phyloP scores from a whole-genome alignment of 2,113 vertebrate species.

The Phylloscopus trochiloides region DNA sequence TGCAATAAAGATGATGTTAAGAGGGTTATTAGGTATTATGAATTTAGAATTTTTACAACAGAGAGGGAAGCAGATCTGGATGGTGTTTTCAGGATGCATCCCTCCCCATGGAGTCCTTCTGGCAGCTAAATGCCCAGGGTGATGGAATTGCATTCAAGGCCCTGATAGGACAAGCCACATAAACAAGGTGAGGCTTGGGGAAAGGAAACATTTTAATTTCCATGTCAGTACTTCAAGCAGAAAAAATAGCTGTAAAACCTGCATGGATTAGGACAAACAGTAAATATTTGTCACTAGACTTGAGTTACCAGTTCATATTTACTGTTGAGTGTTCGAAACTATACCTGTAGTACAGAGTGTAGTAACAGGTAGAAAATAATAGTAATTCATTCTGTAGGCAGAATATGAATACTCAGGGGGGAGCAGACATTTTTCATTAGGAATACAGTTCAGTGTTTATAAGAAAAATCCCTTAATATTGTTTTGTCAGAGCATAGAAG shows the following conservation, averaged over 20 bases:
- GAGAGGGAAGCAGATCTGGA: neutral
- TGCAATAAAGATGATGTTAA: neutral
- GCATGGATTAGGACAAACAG: neutral
- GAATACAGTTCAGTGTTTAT: neutral
- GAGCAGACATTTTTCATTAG: neutral
- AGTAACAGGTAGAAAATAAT: neutral
- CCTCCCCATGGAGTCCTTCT: neutral
- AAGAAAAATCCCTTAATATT: neutral
- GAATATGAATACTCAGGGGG: neutral
- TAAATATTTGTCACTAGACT: neutral
- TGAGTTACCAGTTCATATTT: neutral
- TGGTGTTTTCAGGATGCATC: neutral
- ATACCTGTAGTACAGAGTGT: neutral
- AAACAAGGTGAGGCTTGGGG: neutral
- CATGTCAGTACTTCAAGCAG: neutral
- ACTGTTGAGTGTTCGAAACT: neutral
- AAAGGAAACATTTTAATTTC: neutral
- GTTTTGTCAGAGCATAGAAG: neutral
- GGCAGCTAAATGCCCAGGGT: neutral
- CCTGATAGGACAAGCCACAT: neutral
- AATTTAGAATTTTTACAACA: neutral
- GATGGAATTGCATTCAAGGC: neutral
- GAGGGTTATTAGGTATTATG: neutral
- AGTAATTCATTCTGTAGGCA: neutral
- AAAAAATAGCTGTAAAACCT: neutral